Evolutionary conservation across 30 jellyfish, hydroid and myxozoan species (phyloP).

Genomic region (Phacellophora camtschatica): DNA sequence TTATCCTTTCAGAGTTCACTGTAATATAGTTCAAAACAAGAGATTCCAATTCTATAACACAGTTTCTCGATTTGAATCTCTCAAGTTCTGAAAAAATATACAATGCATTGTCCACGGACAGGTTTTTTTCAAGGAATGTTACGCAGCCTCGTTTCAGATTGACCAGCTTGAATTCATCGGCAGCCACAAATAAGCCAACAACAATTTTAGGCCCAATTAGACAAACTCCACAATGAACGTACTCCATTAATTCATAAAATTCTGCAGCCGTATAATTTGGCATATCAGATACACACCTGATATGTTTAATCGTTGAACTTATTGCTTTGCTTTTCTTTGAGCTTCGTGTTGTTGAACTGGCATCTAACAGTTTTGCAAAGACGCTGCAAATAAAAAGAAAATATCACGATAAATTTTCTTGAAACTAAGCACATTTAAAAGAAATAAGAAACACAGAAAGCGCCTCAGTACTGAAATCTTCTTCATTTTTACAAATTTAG

Average conservation of each 20-base stretch:
- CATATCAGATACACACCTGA: not conserved
- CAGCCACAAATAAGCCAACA: constrained; percentile 48
- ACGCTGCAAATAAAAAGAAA: constrained; percentile 7
- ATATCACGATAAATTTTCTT: too few relatives aligned
- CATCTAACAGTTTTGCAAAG: constrained; percentile 12
- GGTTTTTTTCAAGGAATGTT: constrained; percentile 20
- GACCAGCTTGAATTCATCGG: constrained; percentile 52
- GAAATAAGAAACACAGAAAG: too few relatives aligned
- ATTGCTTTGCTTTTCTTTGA: not conserved
- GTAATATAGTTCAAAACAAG: not conserved
- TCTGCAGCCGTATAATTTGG: constrained; percentile 27
- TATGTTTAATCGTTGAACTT: not conserved
- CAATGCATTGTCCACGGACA: constrained; percentile 35
- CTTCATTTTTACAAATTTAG: too few relatives aligned
- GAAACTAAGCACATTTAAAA: too few relatives aligned
- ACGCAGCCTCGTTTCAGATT: constrained; percentile 39
- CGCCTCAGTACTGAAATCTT: too few relatives aligned
- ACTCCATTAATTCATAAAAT: constrained; percentile 29
- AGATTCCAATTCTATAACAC: constrained; percentile 23
- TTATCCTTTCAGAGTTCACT: constrained; percentile 27
- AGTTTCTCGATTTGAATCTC: constrained; percentile 28
- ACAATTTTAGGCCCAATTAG: constrained; percentile 45
- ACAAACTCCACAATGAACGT: constrained; percentile 61
- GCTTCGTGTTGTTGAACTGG: not conserved
- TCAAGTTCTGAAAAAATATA: constrained; percentile 37